These are phyloP conservation scores for Rhopilema esculentum DNA, from an alignment of 30 jellyfish, hydroid and myxozoan species.

Conservation along the genomic window DNA sequence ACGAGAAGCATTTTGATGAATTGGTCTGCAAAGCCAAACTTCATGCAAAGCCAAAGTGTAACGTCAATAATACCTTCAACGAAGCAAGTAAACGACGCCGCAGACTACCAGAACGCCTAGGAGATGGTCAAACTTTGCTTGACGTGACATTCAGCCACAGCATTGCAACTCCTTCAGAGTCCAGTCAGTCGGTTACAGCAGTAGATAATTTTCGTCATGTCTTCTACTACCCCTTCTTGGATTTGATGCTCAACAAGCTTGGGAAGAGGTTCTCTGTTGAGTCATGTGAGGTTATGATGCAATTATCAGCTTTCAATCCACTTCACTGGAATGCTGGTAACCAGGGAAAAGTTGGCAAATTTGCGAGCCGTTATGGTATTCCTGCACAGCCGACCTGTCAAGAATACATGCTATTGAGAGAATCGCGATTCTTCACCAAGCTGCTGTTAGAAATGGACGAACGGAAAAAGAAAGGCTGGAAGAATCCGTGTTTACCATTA, in stretches of 20 bases:
- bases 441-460: too few relatives aligned
- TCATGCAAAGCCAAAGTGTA: constrained; percentile 22
- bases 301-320: constrained; percentile 21
- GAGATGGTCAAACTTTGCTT: constrained; percentile 35
- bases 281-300: constrained; percentile 23
- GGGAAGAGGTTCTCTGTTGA: constrained; percentile 24
- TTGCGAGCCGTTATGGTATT: too few relatives aligned
- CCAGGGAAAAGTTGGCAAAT: too few relatives aligned
- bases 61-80: constrained; percentile 14
- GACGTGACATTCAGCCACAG: constrained; percentile 47
- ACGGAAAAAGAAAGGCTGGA: too few relatives aligned
- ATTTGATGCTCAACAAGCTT: constrained; percentile 17
- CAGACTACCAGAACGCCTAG: constrained; percentile 44
- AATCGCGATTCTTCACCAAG: too few relatives aligned
- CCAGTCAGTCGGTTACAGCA: constrained; percentile 35
- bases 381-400: too few relatives aligned
- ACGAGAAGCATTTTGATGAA: not conserved
- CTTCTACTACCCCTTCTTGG: constrained; percentile 4
- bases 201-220: constrained; percentile 13
- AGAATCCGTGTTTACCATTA: too few relatives aligned
- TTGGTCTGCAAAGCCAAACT: constrained; percentile 29
- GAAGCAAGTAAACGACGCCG: constrained; percentile 32
- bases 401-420: too few relatives aligned
- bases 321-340: too few relatives aligned
- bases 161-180: constrained; percentile 28